Base-by-base conservation (phyloP, 1,140 invertebrate genomes). In the Eriosoma lanigerum region DNA sequence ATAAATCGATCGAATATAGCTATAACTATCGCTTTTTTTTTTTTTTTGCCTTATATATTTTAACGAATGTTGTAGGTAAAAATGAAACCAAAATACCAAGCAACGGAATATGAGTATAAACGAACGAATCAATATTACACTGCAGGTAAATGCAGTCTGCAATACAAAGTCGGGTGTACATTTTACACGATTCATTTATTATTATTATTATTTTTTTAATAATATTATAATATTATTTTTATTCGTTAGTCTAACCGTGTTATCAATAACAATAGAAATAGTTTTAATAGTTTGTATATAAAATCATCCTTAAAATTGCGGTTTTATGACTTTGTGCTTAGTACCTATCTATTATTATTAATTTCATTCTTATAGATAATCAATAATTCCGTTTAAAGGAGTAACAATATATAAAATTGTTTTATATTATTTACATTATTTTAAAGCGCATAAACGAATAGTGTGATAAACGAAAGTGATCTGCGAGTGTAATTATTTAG, bases 231-330 rank as follows among this genome's bases (percentile, higher is more conserved):
- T 13, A 48, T 60, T 62, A 19, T 15, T 46, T 46, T 8, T 46
- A 46, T 68, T 46, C 21, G 44, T 68, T 68, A 46, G 44, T 19
- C 60, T 64, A 60, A 32, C 62, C 62, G n/a, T 66, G 44, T 66
- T 66, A 21, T 44, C 46, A 46, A 68, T 68, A 46, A 21, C 46
- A 46, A 46, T 15, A 68, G 64, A 68, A 68, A 68, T 68, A 68
- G n/a, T 68, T 68, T 46, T 46, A 68, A 46, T 68, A 68, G 24
- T 46, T 68, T 68, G 32, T 21, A 24, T 68, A 68, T 32, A 70
- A 70, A 70, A 70, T 50, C 26, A 50, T 50, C 15, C 24, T 70
- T 70, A 68, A 68, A 32, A 24, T 46, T 19, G 21, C 48, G 44
- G n/a, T 26, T 70, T 32, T 26, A 68, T 48, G 46, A 26, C 26